Conservation (phyloP, 2,888 invertebrate genomes). For the Megastigmus dorsalis region DNA sequence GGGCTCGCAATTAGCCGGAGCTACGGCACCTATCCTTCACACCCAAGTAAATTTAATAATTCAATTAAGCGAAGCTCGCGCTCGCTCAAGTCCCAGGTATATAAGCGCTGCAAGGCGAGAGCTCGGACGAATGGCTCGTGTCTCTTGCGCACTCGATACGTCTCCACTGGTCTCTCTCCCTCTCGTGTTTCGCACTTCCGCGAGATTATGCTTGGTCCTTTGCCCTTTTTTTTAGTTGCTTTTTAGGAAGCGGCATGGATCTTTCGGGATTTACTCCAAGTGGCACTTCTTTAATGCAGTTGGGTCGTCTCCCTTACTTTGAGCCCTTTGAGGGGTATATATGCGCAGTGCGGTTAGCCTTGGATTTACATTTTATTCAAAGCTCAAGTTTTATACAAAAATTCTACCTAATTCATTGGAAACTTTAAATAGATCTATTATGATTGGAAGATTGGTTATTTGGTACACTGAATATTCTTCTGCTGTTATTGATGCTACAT, state of each 20-base stretch:
- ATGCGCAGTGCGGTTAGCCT: too few relatives aligned
- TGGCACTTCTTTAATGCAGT: too few relatives aligned
- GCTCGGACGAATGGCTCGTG: too few relatives aligned
- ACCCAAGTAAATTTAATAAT: conserved; percentile 70
- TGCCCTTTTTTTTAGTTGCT: background rate
- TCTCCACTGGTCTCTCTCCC: background rate
- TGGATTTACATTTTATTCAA: too few relatives aligned
- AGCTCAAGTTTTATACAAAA: too few relatives aligned
- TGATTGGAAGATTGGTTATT: too few relatives aligned
- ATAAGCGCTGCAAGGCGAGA: background rate
- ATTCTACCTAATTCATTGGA: too few relatives aligned
- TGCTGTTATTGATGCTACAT: too few relatives aligned
- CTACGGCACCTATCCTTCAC: conserved; percentile 69
- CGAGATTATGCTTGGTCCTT: background rate
- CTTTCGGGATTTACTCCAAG: background rate
- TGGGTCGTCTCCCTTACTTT: too few relatives aligned
- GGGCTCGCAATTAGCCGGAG: conserved; percentile 69
- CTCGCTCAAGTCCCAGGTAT: conserved; percentile 57
- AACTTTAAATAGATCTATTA: too few relatives aligned
- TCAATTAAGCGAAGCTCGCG: conserved; percentile 64
- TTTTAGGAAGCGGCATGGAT: background rate
- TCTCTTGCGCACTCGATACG: background rate
- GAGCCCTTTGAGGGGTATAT: too few relatives aligned
- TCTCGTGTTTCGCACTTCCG: background rate
- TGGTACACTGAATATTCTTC: too few relatives aligned